These are phyloP conservation scores for Pterocles orientalis DNA, from an alignment of 2,113 vertebrate genomes.

Conservation along the genomic window DNA sequence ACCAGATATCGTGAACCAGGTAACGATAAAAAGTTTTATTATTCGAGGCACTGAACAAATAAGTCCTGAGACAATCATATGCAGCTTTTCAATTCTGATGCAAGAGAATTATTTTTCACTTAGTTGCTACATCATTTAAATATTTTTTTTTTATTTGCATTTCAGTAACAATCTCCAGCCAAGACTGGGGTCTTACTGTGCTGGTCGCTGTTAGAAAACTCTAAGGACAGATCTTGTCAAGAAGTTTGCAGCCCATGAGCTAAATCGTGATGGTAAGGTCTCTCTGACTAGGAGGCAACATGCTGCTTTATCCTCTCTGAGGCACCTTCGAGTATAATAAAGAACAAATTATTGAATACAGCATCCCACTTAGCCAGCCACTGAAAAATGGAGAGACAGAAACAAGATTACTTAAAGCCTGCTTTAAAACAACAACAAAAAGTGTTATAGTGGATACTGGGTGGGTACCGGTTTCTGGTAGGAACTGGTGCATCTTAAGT, in stretches of 20 bases:
- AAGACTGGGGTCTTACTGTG: neutral
- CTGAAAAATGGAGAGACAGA: neutral
- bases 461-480: neutral
- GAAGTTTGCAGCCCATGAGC: neutral
- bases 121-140: neutral
- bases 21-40: neutral
- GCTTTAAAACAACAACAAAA: neutral
- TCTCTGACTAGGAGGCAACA: neutral
- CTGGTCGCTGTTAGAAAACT: neutral
- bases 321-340: neutral
- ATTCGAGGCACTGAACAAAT: neutral
- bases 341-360: neutral
- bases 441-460: neutral
- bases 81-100: neutral
- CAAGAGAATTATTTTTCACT: neutral
- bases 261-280: neutral
- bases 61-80: neutral
- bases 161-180: neutral
- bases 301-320: neutral
- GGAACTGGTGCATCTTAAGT: neutral
- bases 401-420: neutral
- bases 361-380: neutral
- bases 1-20: neutral
- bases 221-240: neutral
- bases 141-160: neutral